Conservation (phyloP, 1,140 invertebrate species). For the Arion vulgaris region DNA sequence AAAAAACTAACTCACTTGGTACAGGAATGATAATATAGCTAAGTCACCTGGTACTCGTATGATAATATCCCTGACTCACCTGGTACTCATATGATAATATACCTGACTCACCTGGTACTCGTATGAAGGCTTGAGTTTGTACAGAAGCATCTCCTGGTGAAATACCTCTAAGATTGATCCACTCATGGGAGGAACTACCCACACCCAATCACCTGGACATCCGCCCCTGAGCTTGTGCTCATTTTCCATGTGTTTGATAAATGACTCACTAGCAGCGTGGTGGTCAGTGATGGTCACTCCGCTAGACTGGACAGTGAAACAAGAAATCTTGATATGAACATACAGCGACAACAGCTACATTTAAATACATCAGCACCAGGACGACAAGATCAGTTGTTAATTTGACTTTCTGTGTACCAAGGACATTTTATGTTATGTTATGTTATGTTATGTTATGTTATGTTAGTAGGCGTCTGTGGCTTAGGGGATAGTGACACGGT, state of each 20-base stretch:
- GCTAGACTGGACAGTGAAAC: constrained; percentile 74
- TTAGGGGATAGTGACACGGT: too few relatives aligned
- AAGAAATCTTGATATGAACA: too few relatives aligned
- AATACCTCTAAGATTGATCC: constrained; percentile 92
- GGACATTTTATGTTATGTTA: too few relatives aligned
- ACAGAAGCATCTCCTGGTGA: constrained; percentile 96
- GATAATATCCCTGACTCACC: constrained; percentile 76
- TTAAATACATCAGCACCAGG: too few relatives aligned
- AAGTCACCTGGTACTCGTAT: too few relatives aligned
- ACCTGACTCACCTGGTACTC: constrained; percentile 84
- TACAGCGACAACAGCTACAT: too few relatives aligned
- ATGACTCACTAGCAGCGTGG: constrained; percentile 93
- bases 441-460: too few relatives aligned
- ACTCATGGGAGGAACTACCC: constrained; percentile 95
- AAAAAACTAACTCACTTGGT: too few relatives aligned
- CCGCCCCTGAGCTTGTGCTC: constrained; percentile 91
- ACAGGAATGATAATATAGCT: too few relatives aligned
- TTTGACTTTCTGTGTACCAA: too few relatives aligned
- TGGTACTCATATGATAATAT: constrained; percentile 91
- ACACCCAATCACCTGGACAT: constrained; percentile 96
- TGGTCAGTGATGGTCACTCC: constrained; percentile 96
- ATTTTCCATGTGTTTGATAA: constrained; percentile 96
- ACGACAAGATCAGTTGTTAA: too few relatives aligned
- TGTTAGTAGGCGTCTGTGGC: too few relatives aligned
- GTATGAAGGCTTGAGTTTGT: constrained; percentile 92